A percentile compares a stretch with the other conserved stretches of the same genome.
These are phyloP conservation scores for Merluccius polli DNA, from an alignment of 2,797 vertebrate genomes.

Conservation along the genomic window DNA sequence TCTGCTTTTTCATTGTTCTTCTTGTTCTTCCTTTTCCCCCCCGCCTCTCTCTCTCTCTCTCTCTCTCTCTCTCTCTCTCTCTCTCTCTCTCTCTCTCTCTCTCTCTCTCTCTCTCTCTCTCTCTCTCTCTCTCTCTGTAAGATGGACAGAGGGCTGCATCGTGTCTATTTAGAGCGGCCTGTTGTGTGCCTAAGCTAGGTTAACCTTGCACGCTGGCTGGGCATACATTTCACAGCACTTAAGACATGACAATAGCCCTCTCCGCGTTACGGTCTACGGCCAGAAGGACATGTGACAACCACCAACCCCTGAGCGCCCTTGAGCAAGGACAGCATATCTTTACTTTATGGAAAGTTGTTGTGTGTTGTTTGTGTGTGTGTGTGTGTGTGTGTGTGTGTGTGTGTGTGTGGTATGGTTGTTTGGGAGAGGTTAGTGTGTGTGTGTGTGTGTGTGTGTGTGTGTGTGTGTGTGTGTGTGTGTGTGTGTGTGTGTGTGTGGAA, in stretches of 20 bases:
- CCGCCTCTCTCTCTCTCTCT: too few species aligned
- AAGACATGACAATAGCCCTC: slow-evolving; percentile 28
- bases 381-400: slow-evolving; percentile 8
- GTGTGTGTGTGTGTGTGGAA: not conserved
- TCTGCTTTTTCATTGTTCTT: not conserved
- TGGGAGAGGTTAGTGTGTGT: not conserved
- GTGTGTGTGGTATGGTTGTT: too few species aligned
- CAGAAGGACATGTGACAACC: slow-evolving; percentile 11
- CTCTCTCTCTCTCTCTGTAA: not conserved
- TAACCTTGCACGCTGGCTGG: slow-evolving; percentile 40
- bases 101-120: too few species aligned
- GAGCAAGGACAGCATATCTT: slow-evolving; percentile 28
- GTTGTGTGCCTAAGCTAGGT: slow-evolving; percentile 28
- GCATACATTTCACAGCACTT: slow-evolving; percentile 38
- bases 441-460: not conserved
- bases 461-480: not conserved
- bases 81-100: too few species aligned
- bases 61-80: too few species aligned
- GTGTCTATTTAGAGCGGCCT: slow-evolving; percentile 50
- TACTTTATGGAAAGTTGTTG: slow-evolving; percentile 8
- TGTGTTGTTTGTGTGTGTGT: slow-evolving; percentile 3
- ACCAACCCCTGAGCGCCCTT: slow-evolving; percentile 34
- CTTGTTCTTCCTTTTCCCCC: slow-evolving; percentile 27
- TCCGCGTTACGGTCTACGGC: slow-evolving; percentile 30
- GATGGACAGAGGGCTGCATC: slow-evolving; percentile 45